These are phyloP conservation scores for Passer montanus DNA, from an alignment of 2,113 vertebrate species.

Conservation along the genomic window DNA sequence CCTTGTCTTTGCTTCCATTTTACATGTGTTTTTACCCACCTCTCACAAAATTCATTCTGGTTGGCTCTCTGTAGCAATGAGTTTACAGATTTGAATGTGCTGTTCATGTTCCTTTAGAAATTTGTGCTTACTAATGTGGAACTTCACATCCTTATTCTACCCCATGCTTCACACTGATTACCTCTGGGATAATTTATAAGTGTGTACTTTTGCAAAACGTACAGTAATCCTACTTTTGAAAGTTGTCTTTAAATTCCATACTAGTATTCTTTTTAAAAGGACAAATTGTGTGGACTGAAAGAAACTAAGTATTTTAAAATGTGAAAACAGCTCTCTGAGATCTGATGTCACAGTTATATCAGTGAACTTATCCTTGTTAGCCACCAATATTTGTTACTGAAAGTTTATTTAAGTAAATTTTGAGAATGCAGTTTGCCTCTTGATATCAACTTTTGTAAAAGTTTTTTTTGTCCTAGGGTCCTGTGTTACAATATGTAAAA, in stretches of 20 bases:
- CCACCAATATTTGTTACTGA: neutral
- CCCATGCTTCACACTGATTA: neutral
- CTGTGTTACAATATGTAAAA: neutral
- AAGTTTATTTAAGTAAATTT: neutral
- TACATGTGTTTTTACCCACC: neutral
- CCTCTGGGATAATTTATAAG: neutral
- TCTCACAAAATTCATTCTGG: neutral
- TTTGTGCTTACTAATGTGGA: neutral
- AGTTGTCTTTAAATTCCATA: neutral
- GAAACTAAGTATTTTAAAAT: neutral
- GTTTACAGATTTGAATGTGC: neutral
- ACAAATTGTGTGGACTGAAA: neutral
- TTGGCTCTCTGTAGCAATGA: neutral
- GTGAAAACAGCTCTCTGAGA: neutral
- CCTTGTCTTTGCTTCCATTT: neutral
- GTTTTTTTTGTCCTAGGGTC: neutral
- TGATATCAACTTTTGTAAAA: neutral
- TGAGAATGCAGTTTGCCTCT: neutral
- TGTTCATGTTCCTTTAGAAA: neutral
- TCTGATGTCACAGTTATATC: neutral
- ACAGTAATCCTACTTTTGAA: neutral
- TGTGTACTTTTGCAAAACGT: neutral
- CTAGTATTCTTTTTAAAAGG: neutral
- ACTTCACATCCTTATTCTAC: rapidly evolving
- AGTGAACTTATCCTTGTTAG: neutral